phyloP scores from a whole-genome alignment of 2,888 invertebrate species.

The Euproctis similis region DNA sequence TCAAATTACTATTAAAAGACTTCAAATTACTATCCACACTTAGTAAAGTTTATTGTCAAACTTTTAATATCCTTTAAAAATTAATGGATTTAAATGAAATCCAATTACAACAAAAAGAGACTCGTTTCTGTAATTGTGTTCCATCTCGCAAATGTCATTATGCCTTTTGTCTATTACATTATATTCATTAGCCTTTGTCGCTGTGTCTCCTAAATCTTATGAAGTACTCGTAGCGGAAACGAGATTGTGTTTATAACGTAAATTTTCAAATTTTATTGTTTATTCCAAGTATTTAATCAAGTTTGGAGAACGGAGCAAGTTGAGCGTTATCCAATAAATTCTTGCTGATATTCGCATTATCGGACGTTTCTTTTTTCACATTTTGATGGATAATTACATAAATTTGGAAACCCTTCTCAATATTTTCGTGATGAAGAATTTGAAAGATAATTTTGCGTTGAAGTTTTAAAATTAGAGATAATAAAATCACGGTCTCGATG shows the following conservation, averaged over 20 bases:
- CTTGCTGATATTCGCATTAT: slow-evolving; percentile 1
- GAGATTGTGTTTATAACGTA: slow-evolving; percentile 10
- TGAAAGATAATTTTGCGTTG: no score
- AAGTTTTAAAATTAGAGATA: no score
- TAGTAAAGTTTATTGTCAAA: slow-evolving; percentile 6
- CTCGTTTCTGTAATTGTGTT: slow-evolving; percentile 17
- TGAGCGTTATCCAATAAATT: slow-evolving; percentile 11
- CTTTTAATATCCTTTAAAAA: slow-evolving; percentile 9
- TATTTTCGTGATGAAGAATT: no score
- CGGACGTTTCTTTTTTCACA: neutral
- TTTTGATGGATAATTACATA: neutral
- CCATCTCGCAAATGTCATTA: slow-evolving; percentile 20
- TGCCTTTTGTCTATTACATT: slow-evolving; percentile 33
- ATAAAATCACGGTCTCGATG: no score
- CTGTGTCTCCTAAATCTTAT: slow-evolving; percentile 12
- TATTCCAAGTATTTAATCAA: slow-evolving; percentile 18
- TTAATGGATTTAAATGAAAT: slow-evolving; percentile 12
- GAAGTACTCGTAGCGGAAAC: slow-evolving; percentile 13
- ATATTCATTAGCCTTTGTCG: slow-evolving; percentile 31
- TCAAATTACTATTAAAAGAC: no score
- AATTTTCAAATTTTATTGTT: slow-evolving; percentile 14
- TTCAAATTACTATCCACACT: no score
- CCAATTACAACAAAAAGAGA: slow-evolving; percentile 15
- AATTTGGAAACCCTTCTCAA: no score
- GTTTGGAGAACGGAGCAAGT: slow-evolving; percentile 7